Evolutionary conservation across 1,140 invertebrate genomes (phyloP).

Genomic region (Drosophila jambulina): DNA sequence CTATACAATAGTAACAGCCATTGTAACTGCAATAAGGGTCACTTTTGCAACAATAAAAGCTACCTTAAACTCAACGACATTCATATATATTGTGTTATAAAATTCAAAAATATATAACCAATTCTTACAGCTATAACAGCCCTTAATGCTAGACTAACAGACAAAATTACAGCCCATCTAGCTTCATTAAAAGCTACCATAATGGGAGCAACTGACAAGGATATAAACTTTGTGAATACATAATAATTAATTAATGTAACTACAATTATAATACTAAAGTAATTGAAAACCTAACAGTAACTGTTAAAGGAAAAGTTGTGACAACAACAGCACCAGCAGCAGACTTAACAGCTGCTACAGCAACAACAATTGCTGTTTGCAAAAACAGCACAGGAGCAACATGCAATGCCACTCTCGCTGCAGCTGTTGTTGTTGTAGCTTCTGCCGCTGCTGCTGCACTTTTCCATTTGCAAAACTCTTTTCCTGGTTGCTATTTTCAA

Average conservation of each 20-base stretch:
- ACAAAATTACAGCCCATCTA: too few relatives aligned
- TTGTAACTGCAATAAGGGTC: constrained; percentile 19
- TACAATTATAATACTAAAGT: not conserved
- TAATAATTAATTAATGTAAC: not conserved
- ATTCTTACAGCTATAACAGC: not conserved
- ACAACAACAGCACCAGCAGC: not conserved
- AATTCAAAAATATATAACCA: not conserved
- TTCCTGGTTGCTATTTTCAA: constrained; percentile 84
- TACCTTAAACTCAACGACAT: not conserved
- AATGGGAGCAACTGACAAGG: not conserved
- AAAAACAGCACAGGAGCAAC: constrained; percentile 38
- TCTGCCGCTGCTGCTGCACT: constrained; percentile 48
- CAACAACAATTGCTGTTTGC: not conserved
- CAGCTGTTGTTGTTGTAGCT: constrained; percentile 20
- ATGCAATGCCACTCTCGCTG: constrained; percentile 73
- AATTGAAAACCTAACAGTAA: constrained; percentile 12
- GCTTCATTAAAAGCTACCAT: not conserved
- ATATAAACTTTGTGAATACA: not conserved
- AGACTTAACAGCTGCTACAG: not conserved
- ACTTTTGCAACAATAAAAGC: constrained; percentile 4
- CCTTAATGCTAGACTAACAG: constrained; percentile 2
- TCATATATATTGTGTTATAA: not conserved
- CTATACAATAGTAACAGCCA: not conserved
- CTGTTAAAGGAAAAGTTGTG: not conserved
- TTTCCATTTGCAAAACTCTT: constrained; percentile 76